These are phyloP conservation scores for Rhyacichthys aspro DNA, from an alignment of 2,797 vertebrate species.

Conservation along the genomic window DNA sequence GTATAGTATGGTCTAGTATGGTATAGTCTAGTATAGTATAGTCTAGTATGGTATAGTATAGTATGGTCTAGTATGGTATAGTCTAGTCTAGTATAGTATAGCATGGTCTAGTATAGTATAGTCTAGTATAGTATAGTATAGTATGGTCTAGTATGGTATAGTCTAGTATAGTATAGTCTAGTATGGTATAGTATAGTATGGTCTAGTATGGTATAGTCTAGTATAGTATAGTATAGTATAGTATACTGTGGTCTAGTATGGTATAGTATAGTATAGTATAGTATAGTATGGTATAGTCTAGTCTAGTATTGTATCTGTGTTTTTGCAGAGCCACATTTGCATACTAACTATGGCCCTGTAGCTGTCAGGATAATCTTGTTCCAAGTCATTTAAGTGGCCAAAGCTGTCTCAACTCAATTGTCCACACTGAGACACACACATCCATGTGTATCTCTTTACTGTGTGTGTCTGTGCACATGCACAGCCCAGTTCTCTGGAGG, in stretches of 20 bases:
- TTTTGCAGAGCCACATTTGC: background rate
- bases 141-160: no score
- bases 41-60: background rate
- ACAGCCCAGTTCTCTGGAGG: constrained; percentile 55
- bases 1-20: background rate
- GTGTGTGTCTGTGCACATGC: constrained; percentile 26
- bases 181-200: no score
- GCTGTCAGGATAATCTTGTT: constrained; percentile 17
- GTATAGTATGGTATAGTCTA: background rate
- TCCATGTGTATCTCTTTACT: constrained; percentile 16
- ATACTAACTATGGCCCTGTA: background rate
- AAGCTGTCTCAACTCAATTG: constrained; percentile 20
- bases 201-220: no score
- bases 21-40: no score
- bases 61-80: background rate
- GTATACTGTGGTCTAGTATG: no score
- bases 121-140: background rate
- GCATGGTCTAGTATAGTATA: background rate
- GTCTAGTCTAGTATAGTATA: no score
- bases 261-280: background rate
- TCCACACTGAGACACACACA: constrained; percentile 34
- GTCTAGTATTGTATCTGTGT: background rate
- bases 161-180: no score
- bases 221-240: no score
- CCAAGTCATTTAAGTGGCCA: constrained; percentile 19